phyloP scores from a whole-genome alignment of 1,140 invertebrate species.

The Meteorus sp. region DNA sequence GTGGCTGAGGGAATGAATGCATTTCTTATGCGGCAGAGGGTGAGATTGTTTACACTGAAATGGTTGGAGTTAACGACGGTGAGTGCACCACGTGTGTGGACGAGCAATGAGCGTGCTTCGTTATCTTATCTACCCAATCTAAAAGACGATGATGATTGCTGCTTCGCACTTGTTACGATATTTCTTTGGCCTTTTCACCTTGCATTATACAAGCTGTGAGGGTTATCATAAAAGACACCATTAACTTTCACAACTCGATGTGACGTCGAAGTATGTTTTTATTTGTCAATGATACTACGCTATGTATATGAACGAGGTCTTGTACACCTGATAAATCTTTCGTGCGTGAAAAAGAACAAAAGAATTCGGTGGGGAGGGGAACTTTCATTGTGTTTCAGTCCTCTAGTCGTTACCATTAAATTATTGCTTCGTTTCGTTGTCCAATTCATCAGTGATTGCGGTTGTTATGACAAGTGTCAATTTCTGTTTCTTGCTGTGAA shows the following conservation, averaged over 20 bases:
- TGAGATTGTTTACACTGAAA: no score
- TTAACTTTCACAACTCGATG: slow-evolving; percentile 39
- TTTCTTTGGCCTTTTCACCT: not conserved
- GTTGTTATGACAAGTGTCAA: no score
- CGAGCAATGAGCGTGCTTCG: slow-evolving; percentile 6
- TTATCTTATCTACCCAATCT: slow-evolving; percentile 45
- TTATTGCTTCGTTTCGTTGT: no score
- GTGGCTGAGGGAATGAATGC: no score
- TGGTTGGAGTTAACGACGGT: no score
- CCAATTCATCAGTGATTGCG: no score
- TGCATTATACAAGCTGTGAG: slow-evolving; percentile 11
- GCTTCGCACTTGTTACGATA: slow-evolving; percentile 43
- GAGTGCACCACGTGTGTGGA: slow-evolving; percentile 9
- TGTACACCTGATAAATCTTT: not conserved
- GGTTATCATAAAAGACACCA: slow-evolving; percentile 39
- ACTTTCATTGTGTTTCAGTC: no score
- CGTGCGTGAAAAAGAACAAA: no score
- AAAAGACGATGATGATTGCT: slow-evolving; percentile 38
- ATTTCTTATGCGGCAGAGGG: no score
- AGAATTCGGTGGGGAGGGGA: no score
- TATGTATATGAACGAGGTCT: not conserved
- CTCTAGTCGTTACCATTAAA: no score
- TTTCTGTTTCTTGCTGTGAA: slow-evolving; percentile 7
- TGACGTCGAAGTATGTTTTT: slow-evolving; percentile 39
- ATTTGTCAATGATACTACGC: no score